Conservation (phyloP, 2,113 vertebrate species). For the Tetraodon nigroviridis region DNA sequence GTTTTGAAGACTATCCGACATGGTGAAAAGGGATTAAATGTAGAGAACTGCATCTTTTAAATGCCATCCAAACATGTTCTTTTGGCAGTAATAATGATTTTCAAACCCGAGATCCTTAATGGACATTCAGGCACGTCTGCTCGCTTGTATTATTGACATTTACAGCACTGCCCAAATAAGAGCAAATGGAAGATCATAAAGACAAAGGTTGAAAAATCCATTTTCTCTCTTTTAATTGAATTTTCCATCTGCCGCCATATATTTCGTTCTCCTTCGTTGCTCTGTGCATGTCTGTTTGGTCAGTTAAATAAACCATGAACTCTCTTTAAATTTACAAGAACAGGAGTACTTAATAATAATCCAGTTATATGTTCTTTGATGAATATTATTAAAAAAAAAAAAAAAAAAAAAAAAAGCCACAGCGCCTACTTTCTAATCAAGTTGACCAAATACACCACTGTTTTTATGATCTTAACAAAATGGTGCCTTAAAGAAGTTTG, state of each 20-base stretch:
- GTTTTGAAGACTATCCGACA: too few species aligned
- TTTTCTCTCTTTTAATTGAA: slow-evolving; percentile 58
- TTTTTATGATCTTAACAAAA: slow-evolving; percentile 30
- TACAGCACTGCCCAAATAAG: slow-evolving; percentile 18
- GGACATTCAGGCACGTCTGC: slow-evolving; percentile 15
- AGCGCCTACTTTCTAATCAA: too few species aligned
- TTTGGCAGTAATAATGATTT: not conserved
- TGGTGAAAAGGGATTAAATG: not conserved
- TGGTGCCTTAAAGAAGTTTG: slow-evolving; percentile 26
- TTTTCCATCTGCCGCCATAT: slow-evolving; percentile 36
- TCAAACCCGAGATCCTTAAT: slow-evolving; percentile 21
- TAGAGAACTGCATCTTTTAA: not conserved
- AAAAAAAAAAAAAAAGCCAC: not conserved
- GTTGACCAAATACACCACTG: slow-evolving; percentile 25
- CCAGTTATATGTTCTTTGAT: slow-evolving; percentile 45
- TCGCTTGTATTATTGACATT: slow-evolving; percentile 3
- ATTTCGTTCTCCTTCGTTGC: slow-evolving; percentile 45
- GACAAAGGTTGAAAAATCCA: slow-evolving; percentile 58
- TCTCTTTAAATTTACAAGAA: slow-evolving; percentile 36
- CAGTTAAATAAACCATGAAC: slow-evolving; percentile 54
- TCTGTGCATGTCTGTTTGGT: slow-evolving; percentile 54
- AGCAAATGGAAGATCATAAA: slow-evolving; percentile 45
- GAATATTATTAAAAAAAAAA: slow-evolving; percentile 43
- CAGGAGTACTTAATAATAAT: slow-evolving; percentile 23
- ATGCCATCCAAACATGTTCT: not conserved